Conservation (phyloP, 2,113 vertebrate genomes). For the Triplophysa rosa region DNA sequence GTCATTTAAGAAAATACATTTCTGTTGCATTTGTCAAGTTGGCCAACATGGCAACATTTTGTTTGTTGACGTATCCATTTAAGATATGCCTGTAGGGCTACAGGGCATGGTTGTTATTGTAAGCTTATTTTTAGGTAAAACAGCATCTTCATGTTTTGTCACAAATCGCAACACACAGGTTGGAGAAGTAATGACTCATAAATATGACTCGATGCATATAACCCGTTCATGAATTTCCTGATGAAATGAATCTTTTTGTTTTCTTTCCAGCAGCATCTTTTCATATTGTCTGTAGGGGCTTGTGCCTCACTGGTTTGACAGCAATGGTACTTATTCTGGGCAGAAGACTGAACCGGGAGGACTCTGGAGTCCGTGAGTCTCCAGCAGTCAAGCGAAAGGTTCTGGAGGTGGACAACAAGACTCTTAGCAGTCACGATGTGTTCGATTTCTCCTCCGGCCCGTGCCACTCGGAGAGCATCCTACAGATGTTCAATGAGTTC, state of each 20-base stretch:
- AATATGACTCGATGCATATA: background rate
- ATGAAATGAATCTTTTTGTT: background rate
- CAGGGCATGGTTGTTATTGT: background rate
- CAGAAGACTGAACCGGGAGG: conserved; percentile 92
- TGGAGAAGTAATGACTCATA: background rate
- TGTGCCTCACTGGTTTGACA: conserved; percentile 49
- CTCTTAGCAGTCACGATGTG: conserved; percentile 81
- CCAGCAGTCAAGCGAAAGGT: conserved; percentile 96
- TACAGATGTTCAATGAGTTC: conserved; percentile 96
- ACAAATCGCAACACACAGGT: background rate
- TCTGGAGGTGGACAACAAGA: conserved; percentile 94
- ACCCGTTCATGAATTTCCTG: background rate
- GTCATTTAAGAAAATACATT: background rate
- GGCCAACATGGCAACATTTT: background rate
- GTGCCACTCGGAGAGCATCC: conserved; percentile 91
- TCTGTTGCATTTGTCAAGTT: background rate
- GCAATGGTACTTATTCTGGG: conserved; percentile 98
- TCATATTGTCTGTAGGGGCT: conserved; percentile 15
- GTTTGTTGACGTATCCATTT: background rate
- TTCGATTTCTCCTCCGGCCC: conserved; percentile 94
- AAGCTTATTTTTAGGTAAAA: background rate
- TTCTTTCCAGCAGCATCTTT: background rate
- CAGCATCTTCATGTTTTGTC: background rate
- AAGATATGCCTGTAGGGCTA: background rate
- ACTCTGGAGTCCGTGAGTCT: conserved; percentile 88